Conservation (phyloP, 37 sponge, comb jelly and placozoan genomes). For the Halisarca cf. caerulea region DNA sequence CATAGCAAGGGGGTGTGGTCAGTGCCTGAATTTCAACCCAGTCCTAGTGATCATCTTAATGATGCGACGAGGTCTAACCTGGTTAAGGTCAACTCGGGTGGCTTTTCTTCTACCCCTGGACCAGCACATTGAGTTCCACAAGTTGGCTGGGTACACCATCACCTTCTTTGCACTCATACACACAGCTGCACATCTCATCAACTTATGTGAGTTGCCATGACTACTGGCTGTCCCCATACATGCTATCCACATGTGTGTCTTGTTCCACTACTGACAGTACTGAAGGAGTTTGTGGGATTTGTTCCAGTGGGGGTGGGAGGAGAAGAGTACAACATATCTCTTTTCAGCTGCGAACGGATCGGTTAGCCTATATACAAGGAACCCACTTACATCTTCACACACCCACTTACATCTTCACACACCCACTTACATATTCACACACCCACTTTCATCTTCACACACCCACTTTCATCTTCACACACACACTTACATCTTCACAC, state of each 20-base stretch:
- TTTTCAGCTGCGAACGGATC: background rate
- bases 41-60: slow-evolving; percentile 69
- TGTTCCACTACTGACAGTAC: background rate
- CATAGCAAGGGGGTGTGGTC: slow-evolving; percentile 82
- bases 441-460: too few species aligned
- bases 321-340: too few species aligned
- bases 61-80: slow-evolving; percentile 69
- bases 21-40: slow-evolving; percentile 77
- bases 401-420: too few species aligned
- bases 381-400: too few species aligned
- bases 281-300: background rate
- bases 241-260: background rate
- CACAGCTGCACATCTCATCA: slow-evolving; percentile 58
- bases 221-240: background rate
- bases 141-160: slow-evolving; percentile 66
- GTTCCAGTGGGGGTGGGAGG: too few species aligned
- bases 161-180: slow-evolving; percentile 58
- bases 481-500: too few species aligned
- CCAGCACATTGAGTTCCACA: slow-evolving; percentile 88
- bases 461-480: too few species aligned
- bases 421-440: too few species aligned
- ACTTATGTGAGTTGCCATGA: slow-evolving; percentile 60
- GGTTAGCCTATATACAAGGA: too few species aligned
- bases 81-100: slow-evolving; percentile 68
- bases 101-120: slow-evolving; percentile 75